Evolutionary conservation across 2,888 invertebrate genomes (phyloP).

Genomic region (Acanthosoma haemorrhoidale): DNA sequence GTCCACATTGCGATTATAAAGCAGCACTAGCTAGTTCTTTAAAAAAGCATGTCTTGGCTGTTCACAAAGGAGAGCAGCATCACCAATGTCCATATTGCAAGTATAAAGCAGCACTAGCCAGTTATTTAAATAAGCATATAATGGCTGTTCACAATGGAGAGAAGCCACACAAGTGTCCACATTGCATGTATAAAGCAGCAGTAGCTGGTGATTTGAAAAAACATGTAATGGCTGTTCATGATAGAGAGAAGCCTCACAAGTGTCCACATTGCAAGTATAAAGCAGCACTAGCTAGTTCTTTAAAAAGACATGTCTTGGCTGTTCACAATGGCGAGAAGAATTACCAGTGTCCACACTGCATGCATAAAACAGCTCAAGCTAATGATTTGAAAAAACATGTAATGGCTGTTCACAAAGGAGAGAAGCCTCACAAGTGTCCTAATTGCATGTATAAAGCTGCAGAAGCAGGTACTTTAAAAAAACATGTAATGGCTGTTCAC

Average conservation of each 20-base stretch:
- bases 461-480: background rate
- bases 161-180: background rate
- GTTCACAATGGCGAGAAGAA: background rate
- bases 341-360: background rate
- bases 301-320: background rate
- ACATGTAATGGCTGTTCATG: background rate
- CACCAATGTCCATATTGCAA: background rate
- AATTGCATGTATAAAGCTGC: background rate
- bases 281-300: background rate
- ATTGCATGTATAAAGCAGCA: background rate
- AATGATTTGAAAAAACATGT: background rate
- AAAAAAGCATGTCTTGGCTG: background rate
- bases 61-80: background rate
- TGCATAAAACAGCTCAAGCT: background rate
- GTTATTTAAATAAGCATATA: background rate
- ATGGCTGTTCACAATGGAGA: background rate
- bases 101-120: background rate
- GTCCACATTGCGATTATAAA: background rate
- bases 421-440: background rate
- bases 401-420: background rate
- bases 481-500: background rate
- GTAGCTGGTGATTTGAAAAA: background rate
- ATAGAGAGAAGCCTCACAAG: background rate
- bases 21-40: background rate
- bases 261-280: conserved; percentile 6